phyloP scores from a whole-genome alignment of 2,888 invertebrate species.

The Lithophane leautieri region DNA sequence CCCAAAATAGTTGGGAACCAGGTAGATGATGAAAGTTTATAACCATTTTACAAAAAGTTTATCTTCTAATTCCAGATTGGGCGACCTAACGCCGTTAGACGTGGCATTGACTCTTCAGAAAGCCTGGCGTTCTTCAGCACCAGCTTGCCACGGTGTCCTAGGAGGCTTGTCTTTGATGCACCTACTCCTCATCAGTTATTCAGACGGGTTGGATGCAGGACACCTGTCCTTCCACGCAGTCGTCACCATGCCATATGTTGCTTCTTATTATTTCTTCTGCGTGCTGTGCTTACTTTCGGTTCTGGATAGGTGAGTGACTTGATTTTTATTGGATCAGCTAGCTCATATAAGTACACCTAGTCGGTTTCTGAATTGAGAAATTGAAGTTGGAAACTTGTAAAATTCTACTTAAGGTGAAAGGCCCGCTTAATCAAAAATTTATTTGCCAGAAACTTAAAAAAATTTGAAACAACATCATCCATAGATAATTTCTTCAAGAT shows the following conservation, averaged over 20 bases:
- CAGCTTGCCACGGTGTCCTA: slow-evolving; percentile 91
- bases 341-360: too few species aligned
- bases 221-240: slow-evolving; percentile 87
- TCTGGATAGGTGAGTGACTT: slow-evolving; percentile 88
- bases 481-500: too few species aligned
- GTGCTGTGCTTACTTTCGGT: slow-evolving; percentile 91
- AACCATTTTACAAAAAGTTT: background rate
- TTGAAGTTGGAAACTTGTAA: background rate
- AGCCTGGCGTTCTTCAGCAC: slow-evolving; percentile 87
- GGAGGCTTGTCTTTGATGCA: slow-evolving; percentile 91
- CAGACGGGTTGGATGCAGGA: slow-evolving; percentile 85
- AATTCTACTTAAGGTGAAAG: background rate
- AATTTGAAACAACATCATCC: background rate
- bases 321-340: background rate
- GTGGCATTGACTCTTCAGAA: slow-evolving; percentile 88
- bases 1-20: too few species aligned
- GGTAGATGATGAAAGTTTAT: background rate
- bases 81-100: slow-evolving; percentile 88
- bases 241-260: slow-evolving; percentile 88
- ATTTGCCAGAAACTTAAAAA: too few species aligned
- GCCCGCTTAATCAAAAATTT: background rate
- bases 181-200: slow-evolving; percentile 89
- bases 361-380: background rate
- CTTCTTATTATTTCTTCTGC: slow-evolving; percentile 90
- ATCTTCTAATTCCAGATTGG: slow-evolving; percentile 74